Evolutionary conservation across 2,797 vertebrate species (phyloP).

Genomic region (Buceros bicornis): DNA sequence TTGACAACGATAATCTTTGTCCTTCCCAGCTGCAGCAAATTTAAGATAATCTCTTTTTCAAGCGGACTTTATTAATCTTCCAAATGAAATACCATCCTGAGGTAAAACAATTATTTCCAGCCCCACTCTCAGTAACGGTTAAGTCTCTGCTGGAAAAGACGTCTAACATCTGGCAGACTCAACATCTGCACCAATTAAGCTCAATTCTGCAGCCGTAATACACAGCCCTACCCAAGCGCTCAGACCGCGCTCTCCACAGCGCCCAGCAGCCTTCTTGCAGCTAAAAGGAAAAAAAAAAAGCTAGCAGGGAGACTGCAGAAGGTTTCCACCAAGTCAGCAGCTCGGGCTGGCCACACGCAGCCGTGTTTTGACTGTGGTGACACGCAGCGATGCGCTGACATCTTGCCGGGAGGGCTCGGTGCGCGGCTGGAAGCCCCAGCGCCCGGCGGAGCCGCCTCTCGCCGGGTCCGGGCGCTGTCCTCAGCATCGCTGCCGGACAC

Average conservation of each 20-base stretch:
- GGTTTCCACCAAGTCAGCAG: neutral
- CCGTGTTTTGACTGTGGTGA: neutral
- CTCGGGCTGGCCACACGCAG: neutral
- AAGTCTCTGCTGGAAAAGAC: neutral
- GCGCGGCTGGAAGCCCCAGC: neutral
- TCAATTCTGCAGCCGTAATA: conserved; percentile 32
- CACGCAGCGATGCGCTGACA: neutral
- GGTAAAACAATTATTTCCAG: conserved; percentile 74
- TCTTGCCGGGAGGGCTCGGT: neutral
- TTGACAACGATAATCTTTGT: conserved; percentile 68
- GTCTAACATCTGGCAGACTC: conserved; percentile 40
- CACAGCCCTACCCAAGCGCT: neutral
- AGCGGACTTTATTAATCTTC: conserved; percentile 75
- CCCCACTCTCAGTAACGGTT: conserved; percentile 23
- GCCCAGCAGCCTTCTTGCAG: neutral
- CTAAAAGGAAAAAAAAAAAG: neutral
- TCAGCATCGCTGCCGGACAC: fast-evolving
- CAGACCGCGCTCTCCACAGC: neutral
- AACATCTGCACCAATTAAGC: conserved; percentile 43
- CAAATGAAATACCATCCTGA: conserved; percentile 61
- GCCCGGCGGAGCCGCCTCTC: neutral
- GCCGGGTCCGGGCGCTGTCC: fast-evolving
- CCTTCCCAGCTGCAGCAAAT: conserved; percentile 72
- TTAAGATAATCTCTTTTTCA: conserved; percentile 67
- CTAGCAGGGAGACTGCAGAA: neutral